phyloP scores from a whole-genome alignment of 2,113 vertebrate species.

The Piprites chloris region DNA sequence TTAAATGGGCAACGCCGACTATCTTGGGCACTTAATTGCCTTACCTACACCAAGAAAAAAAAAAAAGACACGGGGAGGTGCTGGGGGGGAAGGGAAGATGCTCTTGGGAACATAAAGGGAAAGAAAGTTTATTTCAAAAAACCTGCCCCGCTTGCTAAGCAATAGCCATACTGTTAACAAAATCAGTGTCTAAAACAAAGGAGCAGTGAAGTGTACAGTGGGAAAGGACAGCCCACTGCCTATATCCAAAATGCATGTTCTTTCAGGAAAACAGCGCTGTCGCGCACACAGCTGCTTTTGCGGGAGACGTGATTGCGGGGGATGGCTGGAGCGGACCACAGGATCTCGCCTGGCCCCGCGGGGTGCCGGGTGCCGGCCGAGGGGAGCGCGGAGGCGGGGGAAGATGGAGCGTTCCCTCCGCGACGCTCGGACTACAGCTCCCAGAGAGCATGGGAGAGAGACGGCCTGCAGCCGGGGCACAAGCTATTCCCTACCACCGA shows the following conservation, averaged over 20 bases:
- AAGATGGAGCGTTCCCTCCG: constrained; percentile 18
- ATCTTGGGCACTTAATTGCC: neutral
- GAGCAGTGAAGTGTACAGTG: neutral
- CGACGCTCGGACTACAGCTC: constrained; percentile 43
- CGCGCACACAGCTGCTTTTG: neutral
- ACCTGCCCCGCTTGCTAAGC: neutral
- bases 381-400: neutral
- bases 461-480: neutral
- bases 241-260: neutral
- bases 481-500: fast-evolving
- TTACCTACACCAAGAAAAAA: neutral
- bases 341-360: neutral
- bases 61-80: neutral
- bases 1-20: neutral
- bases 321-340: neutral
- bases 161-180: neutral
- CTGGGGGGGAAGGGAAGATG: neutral
- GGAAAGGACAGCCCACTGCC: neutral
- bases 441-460: neutral
- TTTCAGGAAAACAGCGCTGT: neutral
- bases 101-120: neutral
- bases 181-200: neutral
- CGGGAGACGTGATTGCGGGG: neutral
- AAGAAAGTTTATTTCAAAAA: neutral
- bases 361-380: neutral